phyloP scores from a whole-genome alignment of 1,140 invertebrate species.

The Neuroterus valhalla region DNA sequence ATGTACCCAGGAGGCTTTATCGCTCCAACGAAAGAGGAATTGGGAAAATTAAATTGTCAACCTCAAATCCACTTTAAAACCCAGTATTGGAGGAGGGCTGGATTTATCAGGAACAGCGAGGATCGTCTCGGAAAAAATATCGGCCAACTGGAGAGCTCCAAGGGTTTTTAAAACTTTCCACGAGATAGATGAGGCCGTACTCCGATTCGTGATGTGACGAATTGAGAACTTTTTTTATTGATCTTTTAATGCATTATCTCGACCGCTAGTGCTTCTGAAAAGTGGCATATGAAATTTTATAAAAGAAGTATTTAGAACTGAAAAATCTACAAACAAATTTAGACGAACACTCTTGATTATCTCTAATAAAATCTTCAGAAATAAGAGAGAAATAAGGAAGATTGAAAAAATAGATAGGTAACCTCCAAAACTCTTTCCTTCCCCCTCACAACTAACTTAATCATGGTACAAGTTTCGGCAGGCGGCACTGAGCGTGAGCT shows the following conservation, averaged over 20 bases:
- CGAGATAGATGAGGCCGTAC: slow-evolving; percentile 20
- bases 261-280: background rate
- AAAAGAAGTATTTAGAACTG: too few relatives aligned
- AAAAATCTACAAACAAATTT: too few relatives aligned
- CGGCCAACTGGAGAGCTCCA: background rate
- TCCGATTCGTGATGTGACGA: slow-evolving; percentile 9
- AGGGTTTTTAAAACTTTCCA: slow-evolving; percentile 19
- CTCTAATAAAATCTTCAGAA: too few relatives aligned
- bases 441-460: too few relatives aligned
- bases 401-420: too few relatives aligned
- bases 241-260: slow-evolving; percentile 19
- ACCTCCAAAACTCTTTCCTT: too few relatives aligned
- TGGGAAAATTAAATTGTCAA: slow-evolving; percentile 30
- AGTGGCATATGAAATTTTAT: too few relatives aligned
- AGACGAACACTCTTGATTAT: too few relatives aligned
- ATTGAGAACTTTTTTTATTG: slow-evolving; percentile 3
- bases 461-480: too few relatives aligned
- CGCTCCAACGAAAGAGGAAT: slow-evolving; percentile 3
- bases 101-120: slow-evolving; percentile 4
- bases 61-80: slow-evolving; percentile 20
- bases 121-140: slow-evolving; percentile 28
- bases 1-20: slow-evolving; percentile 1
- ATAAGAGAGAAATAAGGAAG: too few relatives aligned
- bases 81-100: background rate
- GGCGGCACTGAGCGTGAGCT: too few relatives aligned